Evolutionary conservation across 2,113 vertebrate species (phyloP).

Genomic region (Epinephelus lanceolatus): DNA sequence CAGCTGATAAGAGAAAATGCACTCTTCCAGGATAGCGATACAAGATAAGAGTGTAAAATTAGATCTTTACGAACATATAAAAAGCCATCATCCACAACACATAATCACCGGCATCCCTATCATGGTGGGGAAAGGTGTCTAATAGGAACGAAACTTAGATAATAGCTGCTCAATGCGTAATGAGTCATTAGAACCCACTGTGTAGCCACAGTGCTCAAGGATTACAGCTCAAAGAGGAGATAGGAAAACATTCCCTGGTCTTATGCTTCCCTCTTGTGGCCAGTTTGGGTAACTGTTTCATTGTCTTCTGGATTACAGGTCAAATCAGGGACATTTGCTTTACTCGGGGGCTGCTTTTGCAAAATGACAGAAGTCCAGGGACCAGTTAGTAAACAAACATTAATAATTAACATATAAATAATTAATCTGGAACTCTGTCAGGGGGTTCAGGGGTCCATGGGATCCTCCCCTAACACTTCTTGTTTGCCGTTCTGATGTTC

Average conservation of each 20-base stretch:
- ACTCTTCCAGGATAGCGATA: neutral
- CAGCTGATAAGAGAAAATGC: neutral
- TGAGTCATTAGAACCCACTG: neutral
- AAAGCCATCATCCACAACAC: neutral
- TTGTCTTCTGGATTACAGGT: neutral
- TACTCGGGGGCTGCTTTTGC: no score
- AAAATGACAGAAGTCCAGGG: no score
- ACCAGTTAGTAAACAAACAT: no score
- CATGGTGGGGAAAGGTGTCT: neutral
- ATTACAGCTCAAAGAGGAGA: neutral
- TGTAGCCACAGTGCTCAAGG: neutral
- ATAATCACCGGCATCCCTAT: neutral
- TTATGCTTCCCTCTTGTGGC: constrained; percentile 67
- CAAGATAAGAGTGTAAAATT: constrained; percentile 1
- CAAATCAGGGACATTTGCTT: no score
- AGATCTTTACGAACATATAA: neutral
- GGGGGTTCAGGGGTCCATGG: no score
- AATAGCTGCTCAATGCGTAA: neutral
- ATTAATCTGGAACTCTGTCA: no score
- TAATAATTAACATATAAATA: no score
- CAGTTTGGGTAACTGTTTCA: neutral
- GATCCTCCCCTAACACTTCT: no score
- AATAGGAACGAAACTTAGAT: neutral
- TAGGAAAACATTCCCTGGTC: constrained; percentile 35
- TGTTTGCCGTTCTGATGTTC: no score